Conservation (phyloP, 2,113 vertebrate species). For the Albula glossodonta region DNA sequence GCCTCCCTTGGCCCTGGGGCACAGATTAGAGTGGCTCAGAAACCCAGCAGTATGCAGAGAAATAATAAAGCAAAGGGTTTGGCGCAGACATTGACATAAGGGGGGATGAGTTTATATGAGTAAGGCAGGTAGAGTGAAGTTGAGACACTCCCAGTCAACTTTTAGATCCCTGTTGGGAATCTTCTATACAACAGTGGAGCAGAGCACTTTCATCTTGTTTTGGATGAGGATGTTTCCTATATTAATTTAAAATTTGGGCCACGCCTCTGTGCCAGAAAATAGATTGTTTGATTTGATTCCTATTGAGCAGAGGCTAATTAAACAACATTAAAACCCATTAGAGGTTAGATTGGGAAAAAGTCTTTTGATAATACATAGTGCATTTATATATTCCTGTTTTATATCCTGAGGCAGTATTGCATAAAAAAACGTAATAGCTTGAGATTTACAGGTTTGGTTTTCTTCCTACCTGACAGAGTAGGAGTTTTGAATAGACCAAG, state of each 20-base stretch:
- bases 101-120: background rate
- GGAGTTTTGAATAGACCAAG: background rate
- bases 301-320: constrained; percentile 13
- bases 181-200: background rate
- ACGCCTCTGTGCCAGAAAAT: constrained; percentile 4
- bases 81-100: background rate
- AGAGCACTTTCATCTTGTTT: background rate
- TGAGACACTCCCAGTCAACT: background rate
- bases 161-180: background rate
- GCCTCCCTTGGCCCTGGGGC: background rate
- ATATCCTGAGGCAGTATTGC: background rate
- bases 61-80: background rate
- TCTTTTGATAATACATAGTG: background rate
- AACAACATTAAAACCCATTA: background rate
- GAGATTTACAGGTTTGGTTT: background rate
- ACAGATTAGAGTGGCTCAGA: background rate
- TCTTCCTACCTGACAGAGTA: background rate
- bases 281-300: constrained; percentile 18
- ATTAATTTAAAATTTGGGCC: constrained; percentile 8
- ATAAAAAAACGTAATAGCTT: background rate
- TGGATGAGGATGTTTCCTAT: background rate
- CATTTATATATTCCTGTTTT: background rate
- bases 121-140: background rate
- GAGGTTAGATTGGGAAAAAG: background rate
- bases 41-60: background rate